A percentile compares a stretch with the other conserved stretches of the same genome.
phyloP scores from a whole-genome alignment of 2,113 vertebrate genomes.

The Eptesicus fuscus region DNA sequence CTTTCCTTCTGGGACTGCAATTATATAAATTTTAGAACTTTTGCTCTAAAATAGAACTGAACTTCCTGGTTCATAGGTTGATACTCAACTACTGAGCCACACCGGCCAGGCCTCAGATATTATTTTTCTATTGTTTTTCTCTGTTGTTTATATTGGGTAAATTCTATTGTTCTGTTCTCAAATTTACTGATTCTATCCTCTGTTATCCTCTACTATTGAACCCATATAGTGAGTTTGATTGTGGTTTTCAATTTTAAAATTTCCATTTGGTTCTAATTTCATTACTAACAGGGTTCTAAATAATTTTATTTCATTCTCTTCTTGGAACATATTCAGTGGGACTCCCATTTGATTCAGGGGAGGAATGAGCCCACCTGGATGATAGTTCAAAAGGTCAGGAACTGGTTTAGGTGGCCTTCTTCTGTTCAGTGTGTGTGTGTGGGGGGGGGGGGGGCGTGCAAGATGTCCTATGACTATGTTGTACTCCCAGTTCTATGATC shows the following conservation, averaged over 20 bases:
- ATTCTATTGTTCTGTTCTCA: neutral
- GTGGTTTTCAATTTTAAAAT: slow-evolving; percentile 17
- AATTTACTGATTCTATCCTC: neutral
- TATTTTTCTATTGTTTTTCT: no score
- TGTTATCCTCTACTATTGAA: neutral
- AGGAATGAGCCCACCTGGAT: neutral
- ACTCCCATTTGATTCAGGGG: neutral
- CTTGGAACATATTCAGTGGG: neutral
- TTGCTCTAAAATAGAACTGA: neutral
- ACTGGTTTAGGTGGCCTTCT: neutral
- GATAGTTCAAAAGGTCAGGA: neutral
- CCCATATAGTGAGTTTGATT: neutral
- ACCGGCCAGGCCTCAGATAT: no score
- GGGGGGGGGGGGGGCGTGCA: neutral
- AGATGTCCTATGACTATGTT: neutral
- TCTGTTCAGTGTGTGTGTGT: neutral
- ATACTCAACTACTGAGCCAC: no score
- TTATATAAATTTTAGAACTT: neutral
- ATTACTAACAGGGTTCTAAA: slow-evolving; percentile 21
- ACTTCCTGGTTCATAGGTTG: no score
- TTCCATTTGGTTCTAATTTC: slow-evolving; percentile 22
- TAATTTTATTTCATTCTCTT: neutral
- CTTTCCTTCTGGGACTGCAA: neutral
- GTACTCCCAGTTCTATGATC: neutral
- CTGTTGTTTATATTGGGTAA: neutral